phyloP scores from a whole-genome alignment of 2,113 vertebrate genomes.

The Silurus meridionalis region DNA sequence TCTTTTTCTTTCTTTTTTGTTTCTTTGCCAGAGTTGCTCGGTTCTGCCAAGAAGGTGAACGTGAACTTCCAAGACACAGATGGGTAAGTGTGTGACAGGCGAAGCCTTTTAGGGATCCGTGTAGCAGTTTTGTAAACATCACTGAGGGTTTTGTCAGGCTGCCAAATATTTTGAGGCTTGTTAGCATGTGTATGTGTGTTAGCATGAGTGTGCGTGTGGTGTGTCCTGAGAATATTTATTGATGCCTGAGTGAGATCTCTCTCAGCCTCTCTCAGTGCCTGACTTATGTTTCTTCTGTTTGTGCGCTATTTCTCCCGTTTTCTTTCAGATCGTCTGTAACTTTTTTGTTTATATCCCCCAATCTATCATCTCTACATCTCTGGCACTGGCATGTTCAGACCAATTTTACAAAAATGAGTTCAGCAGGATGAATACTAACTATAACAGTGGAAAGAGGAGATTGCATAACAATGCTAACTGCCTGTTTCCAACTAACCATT shows the following conservation, averaged over 20 bases:
- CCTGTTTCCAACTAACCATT: neutral
- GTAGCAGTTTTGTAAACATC: slow-evolving; percentile 34
- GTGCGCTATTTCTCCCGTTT: neutral
- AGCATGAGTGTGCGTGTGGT: slow-evolving; percentile 8
- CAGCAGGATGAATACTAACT: neutral
- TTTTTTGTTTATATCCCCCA: neutral
- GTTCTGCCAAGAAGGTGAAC: slow-evolving; percentile 77
- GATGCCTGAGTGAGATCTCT: neutral
- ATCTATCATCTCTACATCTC: neutral
- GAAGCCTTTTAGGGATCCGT: slow-evolving; percentile 35
- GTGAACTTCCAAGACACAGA: slow-evolving; percentile 79
- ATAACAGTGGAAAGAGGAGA: neutral
- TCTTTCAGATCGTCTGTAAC: neutral
- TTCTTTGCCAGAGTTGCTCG: slow-evolving; percentile 72
- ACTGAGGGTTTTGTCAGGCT: slow-evolving; percentile 20
- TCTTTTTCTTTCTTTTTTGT: slow-evolving; percentile 45
- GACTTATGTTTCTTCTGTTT: neutral
- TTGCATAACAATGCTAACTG: neutral
- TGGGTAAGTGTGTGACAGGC: slow-evolving; percentile 68
- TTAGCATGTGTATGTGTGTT: neutral
- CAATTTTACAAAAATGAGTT: neutral
- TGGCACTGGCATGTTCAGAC: neutral
- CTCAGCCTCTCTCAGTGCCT: neutral
- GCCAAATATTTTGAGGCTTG: slow-evolving; percentile 33
- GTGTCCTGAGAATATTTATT: neutral